Conservation (phyloP, 2,888 invertebrate species). For the Caenorhabditis imperialis region DNA sequence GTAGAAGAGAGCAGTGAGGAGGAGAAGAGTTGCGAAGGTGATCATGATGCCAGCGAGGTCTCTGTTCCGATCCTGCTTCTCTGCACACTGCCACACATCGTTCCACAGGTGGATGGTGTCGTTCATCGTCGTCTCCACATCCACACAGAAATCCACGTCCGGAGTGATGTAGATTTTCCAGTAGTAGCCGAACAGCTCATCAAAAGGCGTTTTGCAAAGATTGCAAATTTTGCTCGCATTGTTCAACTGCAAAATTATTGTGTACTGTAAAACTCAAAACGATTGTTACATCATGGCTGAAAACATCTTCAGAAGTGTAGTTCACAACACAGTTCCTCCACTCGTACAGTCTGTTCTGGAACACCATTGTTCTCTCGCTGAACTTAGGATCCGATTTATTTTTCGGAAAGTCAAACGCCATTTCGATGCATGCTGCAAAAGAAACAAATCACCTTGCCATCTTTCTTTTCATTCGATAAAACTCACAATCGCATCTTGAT, state of each 20-base stretch:
- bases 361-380: conserved; percentile 63
- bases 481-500: conserved; percentile 74
- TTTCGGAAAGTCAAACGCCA: conserved; percentile 66
- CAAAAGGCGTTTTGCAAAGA: conserved; percentile 66
- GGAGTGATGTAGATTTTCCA: conserved; percentile 76
- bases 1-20: conserved; percentile 74
- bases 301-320: conserved; percentile 40
- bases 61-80: conserved; percentile 57
- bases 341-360: conserved; percentile 59
- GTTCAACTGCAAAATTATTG: conserved; percentile 15
- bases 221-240: conserved; percentile 63
- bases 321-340: conserved; percentile 75
- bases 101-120: conserved; percentile 77
- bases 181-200: conserved; percentile 71
- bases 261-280: too few species aligned
- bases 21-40: conserved; percentile 62
- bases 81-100: conserved; percentile 73
- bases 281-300: conserved; percentile 1
- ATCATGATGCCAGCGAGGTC: conserved; percentile 49
- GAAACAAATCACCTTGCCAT: too few species aligned
- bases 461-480: not conserved
- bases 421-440: conserved; percentile 65
- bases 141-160: conserved; percentile 74
- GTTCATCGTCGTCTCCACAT: conserved; percentile 78
- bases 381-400: conserved; percentile 61